Evolutionary conservation across 2,888 invertebrate genomes (phyloP), one percentile per base, ranked within the genome.

Genomic region (Slavum lentiscoides): DNA sequence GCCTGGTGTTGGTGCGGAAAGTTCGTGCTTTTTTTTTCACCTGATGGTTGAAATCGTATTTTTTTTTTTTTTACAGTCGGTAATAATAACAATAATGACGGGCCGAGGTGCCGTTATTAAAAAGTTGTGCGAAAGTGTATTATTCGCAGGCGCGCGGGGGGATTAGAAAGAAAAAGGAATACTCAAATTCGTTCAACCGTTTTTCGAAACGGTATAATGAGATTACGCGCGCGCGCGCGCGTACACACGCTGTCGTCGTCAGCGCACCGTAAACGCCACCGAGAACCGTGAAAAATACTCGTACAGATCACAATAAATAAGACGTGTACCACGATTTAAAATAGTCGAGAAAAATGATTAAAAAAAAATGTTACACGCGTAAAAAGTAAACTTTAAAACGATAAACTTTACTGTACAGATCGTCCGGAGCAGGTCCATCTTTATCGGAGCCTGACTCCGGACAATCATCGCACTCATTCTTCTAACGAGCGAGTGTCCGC

Each of bases 151-250:
- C 30, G 30, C 30, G 69, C 9, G 69, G 69, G 49, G 69, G 69
- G 30, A 4, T 30, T n/a, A 58, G 43, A 39, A 55, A 19, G 55
- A 55, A 55, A n/a, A 76, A 70, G 62, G 77, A 15, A 72, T 70
- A 72, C 77, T 80, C 70, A 80, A 64, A 70, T 80, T 70, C 70
- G 43, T 80, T 80, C 70, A 80, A 80, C 53, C 77, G 70, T 80
- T 70, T 55, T 39, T 39, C 55, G 55, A 17, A 70, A 64, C 53
- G 61, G 77, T 72, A 72, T 80, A 80, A 80, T 69, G 69, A 70
- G 77, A 69, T 80, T 64, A 64, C 39, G 19, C 19, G 19, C 19
- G 19, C 55, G 19, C 7, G 43, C 37, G 39, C 58, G 21, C 58
- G 49, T 49, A 59, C 17, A 1, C 39, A n/a, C n/a, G 39, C 8